Conservation (phyloP, 2,113 vertebrate genomes). For the Coptodon rendalli region DNA sequence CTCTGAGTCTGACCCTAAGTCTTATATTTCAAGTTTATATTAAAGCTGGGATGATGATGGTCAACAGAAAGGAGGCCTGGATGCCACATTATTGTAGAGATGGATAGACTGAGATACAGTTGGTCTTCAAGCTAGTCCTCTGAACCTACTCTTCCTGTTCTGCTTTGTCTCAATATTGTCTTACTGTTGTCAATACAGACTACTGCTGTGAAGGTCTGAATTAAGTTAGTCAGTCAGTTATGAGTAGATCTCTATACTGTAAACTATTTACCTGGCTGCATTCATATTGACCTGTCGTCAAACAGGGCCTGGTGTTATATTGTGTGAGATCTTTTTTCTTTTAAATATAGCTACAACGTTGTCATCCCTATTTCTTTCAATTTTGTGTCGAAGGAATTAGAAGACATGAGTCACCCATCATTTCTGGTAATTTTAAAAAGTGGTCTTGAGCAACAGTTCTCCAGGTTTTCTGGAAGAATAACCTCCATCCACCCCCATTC, state of each 20-base stretch:
- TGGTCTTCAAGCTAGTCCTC: background rate
- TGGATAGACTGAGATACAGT: constrained; percentile 8
- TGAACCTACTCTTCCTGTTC: constrained; percentile 28
- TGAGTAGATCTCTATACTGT: background rate
- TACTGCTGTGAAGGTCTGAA: background rate
- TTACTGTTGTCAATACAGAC: constrained; percentile 9
- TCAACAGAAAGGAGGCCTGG: background rate
- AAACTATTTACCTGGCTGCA: constrained; percentile 30
- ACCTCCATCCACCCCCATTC: background rate
- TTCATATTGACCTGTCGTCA: background rate
- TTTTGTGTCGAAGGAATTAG: background rate
- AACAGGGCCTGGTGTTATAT: constrained; percentile 6
- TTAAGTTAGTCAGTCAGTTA: constrained; percentile 23
- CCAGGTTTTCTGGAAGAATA: background rate
- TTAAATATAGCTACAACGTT: background rate
- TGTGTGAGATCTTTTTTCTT: background rate
- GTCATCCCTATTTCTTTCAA: background rate
- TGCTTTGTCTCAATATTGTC: constrained; percentile 38
- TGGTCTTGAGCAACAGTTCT: background rate
- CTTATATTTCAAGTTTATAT: background rate
- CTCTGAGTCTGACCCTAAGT: background rate
- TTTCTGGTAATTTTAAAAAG: background rate
- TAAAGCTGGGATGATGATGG: background rate
- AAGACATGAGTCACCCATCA: background rate
- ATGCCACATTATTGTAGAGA: background rate